Conservation (phyloP, 1,140 invertebrate genomes). For the Mycetomoellerius zeteki region DNA sequence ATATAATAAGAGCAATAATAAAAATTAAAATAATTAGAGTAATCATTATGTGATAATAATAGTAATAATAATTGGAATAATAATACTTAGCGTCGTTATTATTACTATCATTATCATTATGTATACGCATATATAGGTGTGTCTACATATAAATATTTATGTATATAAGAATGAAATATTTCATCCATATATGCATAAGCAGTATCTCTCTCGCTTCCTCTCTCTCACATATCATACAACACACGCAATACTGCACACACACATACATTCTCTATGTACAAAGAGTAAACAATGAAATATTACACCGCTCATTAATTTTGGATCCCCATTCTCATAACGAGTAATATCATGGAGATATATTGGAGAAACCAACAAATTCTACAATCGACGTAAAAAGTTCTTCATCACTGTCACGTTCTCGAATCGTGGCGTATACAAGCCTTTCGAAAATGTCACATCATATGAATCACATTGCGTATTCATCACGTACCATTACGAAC, state of each 20-base stretch:
- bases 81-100: constrained; percentile 61
- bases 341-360: constrained; percentile 63
- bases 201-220: constrained; percentile 29
- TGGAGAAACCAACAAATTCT: constrained; percentile 57
- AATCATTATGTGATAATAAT: constrained; percentile 58
- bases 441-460: neutral
- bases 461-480: neutral
- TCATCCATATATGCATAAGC: constrained; percentile 58
- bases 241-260: neutral
- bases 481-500: neutral
- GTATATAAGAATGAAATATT: constrained; percentile 51
- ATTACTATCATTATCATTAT: constrained; percentile 64
- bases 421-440: neutral
- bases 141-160: constrained; percentile 53
- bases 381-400: constrained; percentile 35
- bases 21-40: constrained; percentile 35
- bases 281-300: constrained; percentile 72
- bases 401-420: neutral
- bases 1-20: constrained; percentile 58
- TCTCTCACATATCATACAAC: constrained; percentile 1
- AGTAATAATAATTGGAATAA: constrained; percentile 66
- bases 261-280: constrained; percentile 62
- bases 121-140: constrained; percentile 62
- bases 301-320: constrained; percentile 69
- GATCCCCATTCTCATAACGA: constrained; percentile 66